Evolutionary conservation across 2,888 invertebrate species (phyloP), one percentile per base, ranked within the genome.

Genomic region (Steinernema carpocapsae): DNA sequence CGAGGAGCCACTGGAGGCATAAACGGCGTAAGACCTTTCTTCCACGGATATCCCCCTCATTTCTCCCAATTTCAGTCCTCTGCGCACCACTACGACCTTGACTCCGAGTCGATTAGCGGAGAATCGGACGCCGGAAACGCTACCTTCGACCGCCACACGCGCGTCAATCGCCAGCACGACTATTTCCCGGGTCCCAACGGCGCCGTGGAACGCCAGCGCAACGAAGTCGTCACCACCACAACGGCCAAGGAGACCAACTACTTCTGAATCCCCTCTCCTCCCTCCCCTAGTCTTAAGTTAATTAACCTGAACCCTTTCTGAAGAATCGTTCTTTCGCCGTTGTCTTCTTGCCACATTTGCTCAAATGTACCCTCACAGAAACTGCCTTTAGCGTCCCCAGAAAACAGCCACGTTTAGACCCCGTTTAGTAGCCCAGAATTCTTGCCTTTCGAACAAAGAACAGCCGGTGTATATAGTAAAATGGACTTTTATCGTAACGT

Each of bases 391-490:
- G 10, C 43, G 10, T 43, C n/a, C n/a, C 48, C 48, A n/a, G n/a
- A n/a, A n/a, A n/a, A n/a, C n/a, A 43, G 7, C 14, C 43, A 43
- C 43, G 43, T 12, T 43, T 43, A 43, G 43, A 43, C 14, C 43
- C 7, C 43, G 43, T 7, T 43, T 43, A n/a, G n/a, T n/a, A 43
- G 43, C 43, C 43, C 43, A 43, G 43, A 43, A 12, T 43, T 43
- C 43, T 43, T 43, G 43, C 43, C 43, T 43, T 43, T 43, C 43
- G 43, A 43, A 43, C 43, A 43, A 43, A 56, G 56, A 10, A 56
- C 56, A 56, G 56, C 56, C 56, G 56, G 56, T 56, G 56, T 56
- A 56, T 19, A 56, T 56, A 56, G 56, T 26, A 43, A n/a, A n/a
- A n/a, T n/a, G n/a, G n/a, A n/a, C n/a, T n/a, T 43, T 43, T 43